Conservation (phyloP, 2,888 invertebrate species). For the Leucoma salicis region DNA sequence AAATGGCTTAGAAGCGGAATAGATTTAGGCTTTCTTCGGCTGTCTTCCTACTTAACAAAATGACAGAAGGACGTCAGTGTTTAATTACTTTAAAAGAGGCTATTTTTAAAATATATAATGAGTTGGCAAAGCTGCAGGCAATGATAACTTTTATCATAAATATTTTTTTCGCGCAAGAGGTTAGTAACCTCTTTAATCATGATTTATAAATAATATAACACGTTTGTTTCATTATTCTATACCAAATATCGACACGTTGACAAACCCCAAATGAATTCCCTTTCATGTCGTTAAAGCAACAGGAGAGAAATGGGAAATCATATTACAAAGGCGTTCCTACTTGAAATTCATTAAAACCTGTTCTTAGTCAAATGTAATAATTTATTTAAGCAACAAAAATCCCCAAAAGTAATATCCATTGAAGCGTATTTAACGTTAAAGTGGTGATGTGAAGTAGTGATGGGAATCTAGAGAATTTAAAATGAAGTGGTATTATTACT, state of each 20-base stretch:
- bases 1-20: no score
- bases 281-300: constrained; percentile 61
- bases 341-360: constrained; percentile 77
- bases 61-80: no score
- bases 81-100: no score
- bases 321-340: constrained; percentile 52
- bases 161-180: neutral
- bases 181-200: constrained; percentile 3
- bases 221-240: constrained; percentile 36
- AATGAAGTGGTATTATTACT: no score
- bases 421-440: constrained; percentile 69
- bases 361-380: constrained; percentile 77
- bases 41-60: no score
- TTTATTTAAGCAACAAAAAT: constrained; percentile 79
- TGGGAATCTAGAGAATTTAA: constrained; percentile 7
- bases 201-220: constrained; percentile 24
- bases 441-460: constrained; percentile 45
- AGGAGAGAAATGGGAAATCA: constrained; percentile 55
- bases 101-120: no score
- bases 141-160: no score
- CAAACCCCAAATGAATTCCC: constrained; percentile 59
- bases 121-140: no score
- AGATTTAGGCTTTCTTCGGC: no score
- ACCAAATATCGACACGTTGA: constrained; percentile 43
- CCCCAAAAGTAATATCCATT: constrained; percentile 77